A percentile compares a stretch with the other conserved stretches of the same genome.
Conservation (phyloP, 1,140 invertebrate genomes). For the Zaprionus nigranus region DNA sequence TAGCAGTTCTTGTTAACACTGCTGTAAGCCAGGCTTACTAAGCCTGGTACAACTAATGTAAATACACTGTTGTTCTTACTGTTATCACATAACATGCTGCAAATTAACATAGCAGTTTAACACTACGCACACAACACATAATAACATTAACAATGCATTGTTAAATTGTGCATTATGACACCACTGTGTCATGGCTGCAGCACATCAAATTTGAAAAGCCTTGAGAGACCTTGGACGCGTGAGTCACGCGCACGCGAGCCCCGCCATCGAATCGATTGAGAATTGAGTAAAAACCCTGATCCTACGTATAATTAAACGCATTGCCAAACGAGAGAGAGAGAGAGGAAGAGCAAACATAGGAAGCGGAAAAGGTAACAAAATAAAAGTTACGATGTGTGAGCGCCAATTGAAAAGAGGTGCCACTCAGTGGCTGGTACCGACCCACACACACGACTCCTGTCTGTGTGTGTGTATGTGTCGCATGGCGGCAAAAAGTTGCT, state of each 20-base stretch:
- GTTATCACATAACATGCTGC: background rate
- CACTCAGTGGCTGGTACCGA: conserved; percentile 50
- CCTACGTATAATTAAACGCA: conserved; percentile 58
- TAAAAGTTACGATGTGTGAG: conserved; percentile 76
- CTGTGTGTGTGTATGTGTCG: background rate
- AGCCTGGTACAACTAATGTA: too few relatives aligned
- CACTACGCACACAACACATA: background rate
- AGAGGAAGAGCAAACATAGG: background rate
- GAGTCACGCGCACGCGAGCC: conserved; percentile 63
- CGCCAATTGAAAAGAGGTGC: conserved; percentile 71
- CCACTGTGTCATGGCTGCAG: conserved; percentile 27
- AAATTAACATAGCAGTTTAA: conserved; percentile 44
- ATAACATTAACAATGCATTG: conserved; percentile 1
- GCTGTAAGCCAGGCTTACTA: too few relatives aligned
- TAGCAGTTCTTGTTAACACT: too few relatives aligned
- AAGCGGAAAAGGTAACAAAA: conserved; percentile 46
- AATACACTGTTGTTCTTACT: too few relatives aligned
- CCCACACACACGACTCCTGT: conserved; percentile 27
- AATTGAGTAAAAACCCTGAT: conserved; percentile 35
- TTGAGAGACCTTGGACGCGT: conserved; percentile 63
- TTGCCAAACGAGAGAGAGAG: conserved; percentile 48
- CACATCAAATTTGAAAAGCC: conserved; percentile 27
- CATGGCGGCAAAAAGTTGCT: conserved; percentile 12
- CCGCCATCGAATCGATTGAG: conserved; percentile 40
- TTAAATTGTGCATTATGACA: conserved; percentile 30